Evolutionary conservation across 2,888 invertebrate genomes (phyloP).

Genomic region (Endomychus coccineus): DNA sequence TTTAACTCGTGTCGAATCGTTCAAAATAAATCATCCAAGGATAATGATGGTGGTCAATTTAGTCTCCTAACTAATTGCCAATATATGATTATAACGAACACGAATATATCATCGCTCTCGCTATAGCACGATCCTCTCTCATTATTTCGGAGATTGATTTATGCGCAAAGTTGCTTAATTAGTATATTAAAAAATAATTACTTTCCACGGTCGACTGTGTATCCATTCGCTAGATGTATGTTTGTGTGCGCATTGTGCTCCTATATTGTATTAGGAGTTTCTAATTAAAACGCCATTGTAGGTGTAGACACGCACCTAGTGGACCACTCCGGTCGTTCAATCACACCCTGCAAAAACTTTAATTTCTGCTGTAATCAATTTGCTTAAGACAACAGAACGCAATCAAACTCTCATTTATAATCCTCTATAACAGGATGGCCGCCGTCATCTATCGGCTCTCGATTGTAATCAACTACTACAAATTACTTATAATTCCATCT

Average conservation of each 20-base stretch:
- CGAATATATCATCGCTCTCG: slow-evolving; percentile 37
- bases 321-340: slow-evolving; percentile 39
- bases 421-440: no score
- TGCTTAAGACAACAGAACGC: slow-evolving; percentile 43
- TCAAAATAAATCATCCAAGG: slow-evolving; percentile 45
- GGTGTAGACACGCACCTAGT: slow-evolving; percentile 25
- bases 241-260: no score
- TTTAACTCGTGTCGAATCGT: slow-evolving; percentile 43
- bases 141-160: slow-evolving; percentile 36
- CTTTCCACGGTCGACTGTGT: slow-evolving; percentile 17
- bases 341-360: slow-evolving; percentile 40
- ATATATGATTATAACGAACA: slow-evolving; percentile 45
- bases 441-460: no score
- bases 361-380: slow-evolving; percentile 43
- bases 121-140: slow-evolving; percentile 25
- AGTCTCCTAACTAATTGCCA: slow-evolving; percentile 45
- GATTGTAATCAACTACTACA: no score
- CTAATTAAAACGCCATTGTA: slow-evolving; percentile 39
- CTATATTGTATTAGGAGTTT: slow-evolving; percentile 23
- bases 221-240: no score
- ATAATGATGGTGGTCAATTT: slow-evolving; percentile 45
- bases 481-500: no score
- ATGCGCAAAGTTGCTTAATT: slow-evolving; percentile 34
- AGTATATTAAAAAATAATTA: slow-evolving; percentile 15
- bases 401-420: slow-evolving; percentile 30